These are phyloP conservation scores for Apis laboriosa DNA, from an alignment of 1,140 invertebrate species.

Conservation along the genomic window DNA sequence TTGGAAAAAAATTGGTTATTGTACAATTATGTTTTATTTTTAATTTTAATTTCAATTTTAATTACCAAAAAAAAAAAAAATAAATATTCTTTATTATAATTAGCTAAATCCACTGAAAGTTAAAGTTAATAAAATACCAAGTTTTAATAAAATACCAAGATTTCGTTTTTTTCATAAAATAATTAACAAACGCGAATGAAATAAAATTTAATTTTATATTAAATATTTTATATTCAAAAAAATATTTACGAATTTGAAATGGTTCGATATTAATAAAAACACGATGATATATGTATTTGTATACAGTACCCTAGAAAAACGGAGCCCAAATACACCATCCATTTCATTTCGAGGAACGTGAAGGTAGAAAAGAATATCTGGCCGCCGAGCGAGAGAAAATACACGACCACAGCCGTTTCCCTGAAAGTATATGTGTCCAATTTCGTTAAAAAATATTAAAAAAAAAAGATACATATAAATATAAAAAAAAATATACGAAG, in stretches of 20 bases:
- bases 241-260: neutral
- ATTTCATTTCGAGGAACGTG: slow-evolving; percentile 74
- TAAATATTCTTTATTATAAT: neutral
- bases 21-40: no score
- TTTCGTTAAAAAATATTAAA: neutral
- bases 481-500: no score
- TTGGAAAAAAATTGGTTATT: no score
- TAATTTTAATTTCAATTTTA: no score
- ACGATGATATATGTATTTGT: neutral
- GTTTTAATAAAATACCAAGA: no score
- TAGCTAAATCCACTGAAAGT: neutral
- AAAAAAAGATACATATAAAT: neutral
- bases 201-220: neutral
- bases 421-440: slow-evolving; percentile 32
- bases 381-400: slow-evolving; percentile 37
- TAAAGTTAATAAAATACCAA: neutral
- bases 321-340: slow-evolving; percentile 84
- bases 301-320: slow-evolving; percentile 81
- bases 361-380: slow-evolving; percentile 43
- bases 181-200: neutral
- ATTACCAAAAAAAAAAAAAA: neutral
- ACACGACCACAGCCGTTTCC: slow-evolving; percentile 41
- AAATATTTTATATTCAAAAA: neutral
- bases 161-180: neutral
- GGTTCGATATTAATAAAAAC: neutral